Percentiles rank a stretch among this genome's conserved stretches.
Evolutionary conservation across 2,888 invertebrate genomes (phyloP).

Genomic region (Cerastis rubricosa): DNA sequence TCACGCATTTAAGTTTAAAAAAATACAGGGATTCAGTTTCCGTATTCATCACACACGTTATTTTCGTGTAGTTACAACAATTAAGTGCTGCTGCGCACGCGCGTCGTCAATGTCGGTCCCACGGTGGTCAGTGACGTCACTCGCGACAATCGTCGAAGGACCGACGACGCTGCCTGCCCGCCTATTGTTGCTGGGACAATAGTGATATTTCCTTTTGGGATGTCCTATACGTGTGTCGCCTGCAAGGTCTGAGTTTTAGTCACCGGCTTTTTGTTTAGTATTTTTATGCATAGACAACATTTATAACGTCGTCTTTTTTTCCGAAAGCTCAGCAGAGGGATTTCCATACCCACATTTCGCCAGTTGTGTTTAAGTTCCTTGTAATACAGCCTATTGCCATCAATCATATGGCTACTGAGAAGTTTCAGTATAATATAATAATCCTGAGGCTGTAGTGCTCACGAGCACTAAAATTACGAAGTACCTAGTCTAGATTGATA

Average conservation of each 20-base stretch:
- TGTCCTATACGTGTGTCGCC: slow-evolving; percentile 66
- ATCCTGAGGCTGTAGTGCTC: not conserved
- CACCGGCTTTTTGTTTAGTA: slow-evolving; percentile 36
- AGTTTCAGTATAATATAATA: too few relatives aligned
- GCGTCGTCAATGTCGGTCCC: slow-evolving; percentile 85
- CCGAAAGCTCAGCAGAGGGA: not conserved
- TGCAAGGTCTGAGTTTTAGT: slow-evolving; percentile 72
- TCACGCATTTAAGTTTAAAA: slow-evolving; percentile 32
- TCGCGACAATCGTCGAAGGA: slow-evolving; percentile 74
- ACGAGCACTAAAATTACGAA: not conserved
- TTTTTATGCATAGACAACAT: slow-evolving; percentile 41
- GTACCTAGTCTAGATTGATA: not conserved
- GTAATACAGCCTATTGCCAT: not conserved
- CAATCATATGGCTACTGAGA: not conserved
- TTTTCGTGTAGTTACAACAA: slow-evolving; percentile 59
- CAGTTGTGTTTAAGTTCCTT: not conserved
- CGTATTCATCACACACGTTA: slow-evolving; percentile 57
- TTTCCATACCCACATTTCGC: not conserved
- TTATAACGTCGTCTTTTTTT: not conserved
- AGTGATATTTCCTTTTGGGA: slow-evolving; percentile 75
- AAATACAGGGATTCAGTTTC: slow-evolving; percentile 47
- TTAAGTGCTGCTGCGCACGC: slow-evolving; percentile 58
- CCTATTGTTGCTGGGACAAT: slow-evolving; percentile 77
- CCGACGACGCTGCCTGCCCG: slow-evolving; percentile 63
- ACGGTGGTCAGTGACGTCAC: slow-evolving; percentile 82